phyloP scores from a whole-genome alignment of 2,797 vertebrate species.

The Sciurus vulgaris region DNA sequence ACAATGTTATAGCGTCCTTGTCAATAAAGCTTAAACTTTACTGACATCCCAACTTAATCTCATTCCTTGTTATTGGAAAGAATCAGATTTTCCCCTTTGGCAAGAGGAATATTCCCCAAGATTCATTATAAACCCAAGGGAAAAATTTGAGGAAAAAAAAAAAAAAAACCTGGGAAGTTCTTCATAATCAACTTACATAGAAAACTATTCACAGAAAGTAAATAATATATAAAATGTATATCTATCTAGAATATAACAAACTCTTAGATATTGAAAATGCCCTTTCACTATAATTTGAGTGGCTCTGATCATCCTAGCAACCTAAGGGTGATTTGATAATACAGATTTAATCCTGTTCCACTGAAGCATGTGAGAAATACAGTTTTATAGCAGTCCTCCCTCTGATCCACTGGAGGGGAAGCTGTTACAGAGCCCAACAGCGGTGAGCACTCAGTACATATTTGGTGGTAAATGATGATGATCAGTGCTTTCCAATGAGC shows the following conservation, averaged over 20 bases:
- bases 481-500: not conserved
- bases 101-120: constrained; percentile 45
- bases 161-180: not conserved
- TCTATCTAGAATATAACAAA: constrained; percentile 43
- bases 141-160: not conserved
- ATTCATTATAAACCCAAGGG: not conserved
- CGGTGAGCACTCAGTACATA: not conserved
- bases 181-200: constrained; percentile 35
- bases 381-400: not conserved
- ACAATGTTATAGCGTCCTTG: constrained; percentile 36
- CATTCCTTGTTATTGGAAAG: constrained; percentile 65
- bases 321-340: not conserved
- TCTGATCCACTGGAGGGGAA: not conserved
- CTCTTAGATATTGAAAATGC: not conserved
- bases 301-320: not conserved
- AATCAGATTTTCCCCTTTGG: constrained; percentile 18
- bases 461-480: not conserved
- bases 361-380: not conserved
- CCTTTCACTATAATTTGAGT: not conserved
- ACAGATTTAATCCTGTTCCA: not conserved
- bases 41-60: constrained; percentile 66
- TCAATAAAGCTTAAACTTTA: constrained; percentile 73
- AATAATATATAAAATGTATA: constrained; percentile 39
- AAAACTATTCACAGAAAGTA: constrained; percentile 53
- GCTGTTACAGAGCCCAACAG: not conserved